A percentile compares a stretch with the other conserved stretches of the same genome.
phyloP scores from a whole-genome alignment of 2,113 vertebrate genomes.

The Ariopsis seemanni region DNA sequence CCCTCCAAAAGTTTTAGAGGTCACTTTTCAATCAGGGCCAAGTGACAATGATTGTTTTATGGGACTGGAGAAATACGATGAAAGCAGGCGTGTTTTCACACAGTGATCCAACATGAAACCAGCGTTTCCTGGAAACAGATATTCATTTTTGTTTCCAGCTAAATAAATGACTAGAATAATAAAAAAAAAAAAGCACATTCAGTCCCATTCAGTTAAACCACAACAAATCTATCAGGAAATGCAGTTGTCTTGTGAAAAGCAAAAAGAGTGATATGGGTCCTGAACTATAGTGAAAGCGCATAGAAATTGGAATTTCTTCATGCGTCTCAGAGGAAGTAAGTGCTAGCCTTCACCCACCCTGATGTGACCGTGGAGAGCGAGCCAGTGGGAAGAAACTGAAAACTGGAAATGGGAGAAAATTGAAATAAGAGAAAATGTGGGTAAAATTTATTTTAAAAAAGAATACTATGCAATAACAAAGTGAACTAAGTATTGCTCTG shows the following conservation, averaged over 20 bases:
- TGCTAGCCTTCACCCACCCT: neutral
- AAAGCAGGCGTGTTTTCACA: neutral
- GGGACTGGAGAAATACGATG: neutral
- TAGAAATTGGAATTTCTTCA: neutral
- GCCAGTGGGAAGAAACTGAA: neutral
- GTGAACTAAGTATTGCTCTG: neutral
- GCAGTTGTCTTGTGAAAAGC: neutral
- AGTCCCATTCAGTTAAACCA: slow-evolving; percentile 11
- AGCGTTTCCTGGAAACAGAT: slow-evolving; percentile 47
- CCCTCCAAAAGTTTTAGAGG: neutral
- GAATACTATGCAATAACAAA: neutral
- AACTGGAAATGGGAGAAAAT: no score
- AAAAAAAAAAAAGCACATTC: neutral
- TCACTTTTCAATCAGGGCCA: neutral
- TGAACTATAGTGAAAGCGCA: neutral
- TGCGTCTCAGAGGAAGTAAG: neutral
- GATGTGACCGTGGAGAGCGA: neutral
- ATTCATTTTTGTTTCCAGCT: neutral
- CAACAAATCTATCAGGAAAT: neutral
- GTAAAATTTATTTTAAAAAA: neutral
- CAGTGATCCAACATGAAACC: neutral
- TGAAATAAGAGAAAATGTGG: neutral
- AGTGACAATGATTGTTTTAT: neutral
- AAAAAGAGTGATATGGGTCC: neutral
- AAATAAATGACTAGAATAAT: neutral